Evolutionary conservation across 2,113 vertebrate genomes (phyloP).

Genomic region (Solea senegalensis): DNA sequence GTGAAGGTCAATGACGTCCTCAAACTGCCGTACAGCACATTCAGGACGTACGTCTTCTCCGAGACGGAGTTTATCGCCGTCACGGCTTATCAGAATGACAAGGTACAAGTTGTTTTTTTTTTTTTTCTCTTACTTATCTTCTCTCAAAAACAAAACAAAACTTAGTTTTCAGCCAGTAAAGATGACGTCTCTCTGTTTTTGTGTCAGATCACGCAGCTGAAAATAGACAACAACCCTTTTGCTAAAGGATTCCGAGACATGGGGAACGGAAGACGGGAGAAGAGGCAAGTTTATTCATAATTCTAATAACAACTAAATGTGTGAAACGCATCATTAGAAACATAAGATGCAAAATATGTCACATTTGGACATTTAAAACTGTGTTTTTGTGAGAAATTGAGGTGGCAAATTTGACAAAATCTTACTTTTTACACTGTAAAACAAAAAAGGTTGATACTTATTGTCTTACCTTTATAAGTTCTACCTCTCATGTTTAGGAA

Average conservation of each 20-base stretch:
- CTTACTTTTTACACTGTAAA: too few relatives aligned
- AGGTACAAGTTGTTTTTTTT: constrained; percentile 78
- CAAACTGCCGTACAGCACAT: constrained; percentile 93
- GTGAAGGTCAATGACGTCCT: constrained; percentile 92
- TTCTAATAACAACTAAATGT: not conserved
- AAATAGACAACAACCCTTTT: constrained; percentile 97
- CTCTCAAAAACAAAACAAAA: too few relatives aligned
- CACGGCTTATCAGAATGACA: constrained; percentile 96
- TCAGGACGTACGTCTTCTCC: constrained; percentile 91
- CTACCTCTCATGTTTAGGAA: constrained; percentile 79
- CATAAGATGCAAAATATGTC: too few relatives aligned
- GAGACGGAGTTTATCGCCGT: constrained; percentile 97
- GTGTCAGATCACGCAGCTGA: constrained; percentile 93
- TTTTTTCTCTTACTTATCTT: not conserved
- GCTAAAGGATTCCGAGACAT: constrained; percentile 96
- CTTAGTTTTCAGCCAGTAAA: not conserved
- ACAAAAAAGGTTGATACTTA: too few relatives aligned
- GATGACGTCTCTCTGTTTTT: not conserved
- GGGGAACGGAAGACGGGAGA: constrained; percentile 93
- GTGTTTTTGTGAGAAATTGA: too few relatives aligned
- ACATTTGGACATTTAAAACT: too few relatives aligned
- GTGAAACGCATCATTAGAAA: too few relatives aligned
- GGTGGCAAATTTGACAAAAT: too few relatives aligned
- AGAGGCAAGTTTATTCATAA: constrained; percentile 82
- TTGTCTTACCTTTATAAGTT: not conserved